Base-by-base conservation (phyloP, 2,888 invertebrate genomes). In the Peribatodes rhomboidaria region DNA sequence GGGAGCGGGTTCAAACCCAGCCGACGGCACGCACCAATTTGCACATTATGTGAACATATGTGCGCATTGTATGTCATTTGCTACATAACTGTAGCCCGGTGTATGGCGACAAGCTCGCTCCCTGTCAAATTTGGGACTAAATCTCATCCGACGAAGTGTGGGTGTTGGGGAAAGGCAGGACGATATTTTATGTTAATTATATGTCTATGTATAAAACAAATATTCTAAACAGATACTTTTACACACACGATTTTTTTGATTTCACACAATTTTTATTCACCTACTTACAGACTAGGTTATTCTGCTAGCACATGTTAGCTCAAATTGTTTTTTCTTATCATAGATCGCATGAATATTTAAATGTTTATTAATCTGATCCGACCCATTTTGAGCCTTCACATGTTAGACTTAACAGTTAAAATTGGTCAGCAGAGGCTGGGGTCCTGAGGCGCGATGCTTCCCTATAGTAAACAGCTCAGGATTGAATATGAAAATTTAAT, bases 401-500 rank as follows among this genome's bases (percentile, higher is more conserved):
- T 1, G 0, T 16, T 2, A 6, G 1, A 0, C 0, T 31, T 77
- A 76, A 57, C 73, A 72, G 66, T 39, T 58, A 75, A 69, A 76
- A 67, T 78, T 59, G 67, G 65, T 68, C 35, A 53, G 33, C 60
- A 55, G 49, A 22, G 42, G 64, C 65, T 68, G 49, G 60, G 62
- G 74, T 76, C 75, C 75, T 74, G 73, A 70, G 69, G 65, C 68
- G 70, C 81, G 84, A 81, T 79, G 83, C 82, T 84, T 94, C 94
- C 94, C 94, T 88, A 87, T 92, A 90, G 94, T 94, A 94, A 94
- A 94, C 94, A 94, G 94, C 93, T 94, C 95, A 95, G 95, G 95
- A 96, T 96, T 96, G 95, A 96, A 95, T 95, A 95, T 96, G 95
- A 96, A 96, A 96, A 94, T 95, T 95, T 95, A 95, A 96, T 95